Evolutionary conservation across 2,888 invertebrate genomes (phyloP).

Genomic region (Ormyrus thymus): DNA sequence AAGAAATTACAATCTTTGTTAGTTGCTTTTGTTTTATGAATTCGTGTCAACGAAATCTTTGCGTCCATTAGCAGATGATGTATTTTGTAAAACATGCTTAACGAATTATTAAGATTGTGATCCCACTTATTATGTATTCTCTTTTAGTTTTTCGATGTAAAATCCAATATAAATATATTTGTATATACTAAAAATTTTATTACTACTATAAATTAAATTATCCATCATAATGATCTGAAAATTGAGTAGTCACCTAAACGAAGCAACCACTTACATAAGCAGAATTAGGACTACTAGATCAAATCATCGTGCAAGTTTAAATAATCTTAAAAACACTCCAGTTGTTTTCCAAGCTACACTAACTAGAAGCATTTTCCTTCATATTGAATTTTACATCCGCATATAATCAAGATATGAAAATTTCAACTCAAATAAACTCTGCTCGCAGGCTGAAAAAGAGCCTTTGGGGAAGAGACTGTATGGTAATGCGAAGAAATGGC

Average conservation of each 20-base stretch:
- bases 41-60: constrained; percentile 1
- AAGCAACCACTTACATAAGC: too few species aligned
- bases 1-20: neutral
- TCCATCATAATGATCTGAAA: too few species aligned
- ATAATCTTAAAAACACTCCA: too few species aligned
- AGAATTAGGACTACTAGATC: too few species aligned
- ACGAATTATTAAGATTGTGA: constrained; percentile 17
- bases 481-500: neutral
- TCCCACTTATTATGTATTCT: constrained; percentile 8
- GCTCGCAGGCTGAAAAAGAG: neutral
- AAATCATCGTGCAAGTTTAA: too few species aligned
- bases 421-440: neutral
- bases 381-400: constrained; percentile 36
- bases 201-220: too few species aligned
- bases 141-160: constrained; percentile 25
- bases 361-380: constrained; percentile 17
- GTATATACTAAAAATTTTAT: neutral
- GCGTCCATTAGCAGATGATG: constrained; percentile 8
- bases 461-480: neutral
- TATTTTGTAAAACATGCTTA: constrained; percentile 21
- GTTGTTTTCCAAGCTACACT: too few species aligned
- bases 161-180: constrained; percentile 25
- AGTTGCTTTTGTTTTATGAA: neutral
- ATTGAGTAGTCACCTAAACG: too few species aligned
- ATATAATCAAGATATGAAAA: constrained; percentile 13